Evolutionary conservation across 2,888 invertebrate species (phyloP).

Genomic region (Limnephilus lunatus): DNA sequence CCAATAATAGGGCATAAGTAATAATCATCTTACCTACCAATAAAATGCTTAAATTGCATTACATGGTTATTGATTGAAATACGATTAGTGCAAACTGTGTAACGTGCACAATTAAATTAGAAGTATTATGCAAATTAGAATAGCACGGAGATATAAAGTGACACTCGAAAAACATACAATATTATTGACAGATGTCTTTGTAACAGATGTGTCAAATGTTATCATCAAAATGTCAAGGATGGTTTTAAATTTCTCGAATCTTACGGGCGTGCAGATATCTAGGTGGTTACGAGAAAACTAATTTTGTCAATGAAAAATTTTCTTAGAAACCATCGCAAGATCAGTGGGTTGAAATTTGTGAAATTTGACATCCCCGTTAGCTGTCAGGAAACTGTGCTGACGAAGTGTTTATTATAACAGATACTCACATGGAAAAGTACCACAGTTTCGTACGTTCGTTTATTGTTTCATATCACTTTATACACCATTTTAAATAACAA

Average conservation of each 20-base stretch:
- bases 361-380: slow-evolving; percentile 21
- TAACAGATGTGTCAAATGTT: neutral
- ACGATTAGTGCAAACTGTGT: neutral
- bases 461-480: slow-evolving; percentile 40
- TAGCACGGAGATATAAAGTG: slow-evolving; percentile 23
- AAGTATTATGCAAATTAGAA: neutral
- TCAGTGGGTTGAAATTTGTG: slow-evolving; percentile 13
- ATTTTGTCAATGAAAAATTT: slow-evolving; percentile 13
- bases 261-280: neutral
- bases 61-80: neutral
- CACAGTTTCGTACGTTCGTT: slow-evolving; percentile 46
- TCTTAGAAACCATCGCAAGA: slow-evolving; percentile 22
- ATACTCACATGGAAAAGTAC: slow-evolving; percentile 51
- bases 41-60: neutral
- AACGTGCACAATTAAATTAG: neutral
- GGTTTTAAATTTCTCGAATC: neutral
- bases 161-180: slow-evolving; percentile 29
- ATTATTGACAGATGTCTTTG: slow-evolving; percentile 42
- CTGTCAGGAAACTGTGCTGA: neutral
- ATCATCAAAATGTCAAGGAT: neutral
- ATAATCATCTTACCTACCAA: neutral
- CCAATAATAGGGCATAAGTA: slow-evolving; percentile 38
- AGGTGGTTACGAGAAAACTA: slow-evolving; percentile 8
- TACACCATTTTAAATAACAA: slow-evolving; percentile 47
- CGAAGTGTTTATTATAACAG: neutral